Evolutionary conservation across 2,888 invertebrate species (phyloP).

Genomic region (Spatulosminthurus flaviceps): DNA sequence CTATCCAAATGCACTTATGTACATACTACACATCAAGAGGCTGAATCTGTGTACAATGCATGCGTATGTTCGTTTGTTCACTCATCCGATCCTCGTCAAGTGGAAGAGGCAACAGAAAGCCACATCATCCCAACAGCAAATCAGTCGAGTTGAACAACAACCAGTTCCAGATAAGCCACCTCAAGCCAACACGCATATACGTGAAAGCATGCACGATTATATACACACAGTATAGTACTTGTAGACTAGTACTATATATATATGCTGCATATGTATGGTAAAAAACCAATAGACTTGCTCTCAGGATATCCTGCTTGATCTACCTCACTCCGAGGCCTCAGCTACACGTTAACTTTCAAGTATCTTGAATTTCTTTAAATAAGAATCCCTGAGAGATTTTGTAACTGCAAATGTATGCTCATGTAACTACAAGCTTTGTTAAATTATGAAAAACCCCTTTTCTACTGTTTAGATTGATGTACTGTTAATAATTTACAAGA

Average conservation of each 20-base stretch:
- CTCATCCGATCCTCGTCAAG: conserved; percentile 21
- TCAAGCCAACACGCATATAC: conserved; percentile 10
- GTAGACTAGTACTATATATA: too few species aligned
- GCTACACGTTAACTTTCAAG: neutral
- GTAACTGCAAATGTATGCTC: too few species aligned
- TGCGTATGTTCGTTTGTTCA: neutral
- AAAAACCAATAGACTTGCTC: conserved; percentile 18
- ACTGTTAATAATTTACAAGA: too few species aligned
- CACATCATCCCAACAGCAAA: conserved; percentile 44
- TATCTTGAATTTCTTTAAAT: neutral
- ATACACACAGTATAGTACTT: too few species aligned
- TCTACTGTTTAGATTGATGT: too few species aligned
- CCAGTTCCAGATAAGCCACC: conserved; percentile 49
- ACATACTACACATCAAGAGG: neutral
- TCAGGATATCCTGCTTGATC: conserved; percentile 12
- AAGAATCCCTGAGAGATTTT: neutral
- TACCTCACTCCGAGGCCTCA: conserved; percentile 14
- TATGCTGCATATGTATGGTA: neutral
- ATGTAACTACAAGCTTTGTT: too few species aligned
- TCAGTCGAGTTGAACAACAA: conserved; percentile 39
- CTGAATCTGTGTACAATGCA: neutral
- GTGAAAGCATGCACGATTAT: neutral
- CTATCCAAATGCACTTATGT: neutral
- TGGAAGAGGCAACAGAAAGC: conserved; percentile 31
- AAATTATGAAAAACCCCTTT: too few species aligned